Conservation (phyloP, 2,113 vertebrate genomes). For the Oriolus oriolus region DNA sequence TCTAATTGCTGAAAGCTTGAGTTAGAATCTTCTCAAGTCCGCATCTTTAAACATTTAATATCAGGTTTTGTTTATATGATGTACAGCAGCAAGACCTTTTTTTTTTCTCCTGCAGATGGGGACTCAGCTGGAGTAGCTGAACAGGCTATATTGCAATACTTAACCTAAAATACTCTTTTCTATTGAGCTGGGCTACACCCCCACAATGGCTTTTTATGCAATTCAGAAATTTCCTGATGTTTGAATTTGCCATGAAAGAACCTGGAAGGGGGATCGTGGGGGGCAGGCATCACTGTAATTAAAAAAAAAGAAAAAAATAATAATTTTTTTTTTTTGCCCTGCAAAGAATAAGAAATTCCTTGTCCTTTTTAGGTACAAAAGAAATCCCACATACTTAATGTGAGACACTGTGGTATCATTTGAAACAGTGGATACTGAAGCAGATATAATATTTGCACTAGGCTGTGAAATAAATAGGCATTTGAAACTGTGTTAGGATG, state of each 20-base stretch:
- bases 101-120: neutral
- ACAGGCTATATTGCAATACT: neutral
- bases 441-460: neutral
- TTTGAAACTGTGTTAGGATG: slow-evolving; percentile 27
- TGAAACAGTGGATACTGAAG: neutral
- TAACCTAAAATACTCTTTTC: neutral
- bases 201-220: neutral
- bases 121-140: neutral
- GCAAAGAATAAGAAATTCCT: neutral
- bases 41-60: neutral
- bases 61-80: neutral
- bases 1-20: neutral
- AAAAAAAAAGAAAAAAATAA: neutral
- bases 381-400: neutral
- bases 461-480: slow-evolving; percentile 27
- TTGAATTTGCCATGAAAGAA: neutral
- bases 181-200: neutral
- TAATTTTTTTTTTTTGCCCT: neutral
- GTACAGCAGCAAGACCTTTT: neutral
- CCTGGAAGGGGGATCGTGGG: fast-evolving
- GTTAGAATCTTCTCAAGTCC: neutral
- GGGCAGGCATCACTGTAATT: neutral
- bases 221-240: neutral
- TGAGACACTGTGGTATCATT: neutral
- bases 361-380: neutral